phyloP scores from a whole-genome alignment of 2,113 vertebrate genomes.

The Tinamus guttatus region DNA sequence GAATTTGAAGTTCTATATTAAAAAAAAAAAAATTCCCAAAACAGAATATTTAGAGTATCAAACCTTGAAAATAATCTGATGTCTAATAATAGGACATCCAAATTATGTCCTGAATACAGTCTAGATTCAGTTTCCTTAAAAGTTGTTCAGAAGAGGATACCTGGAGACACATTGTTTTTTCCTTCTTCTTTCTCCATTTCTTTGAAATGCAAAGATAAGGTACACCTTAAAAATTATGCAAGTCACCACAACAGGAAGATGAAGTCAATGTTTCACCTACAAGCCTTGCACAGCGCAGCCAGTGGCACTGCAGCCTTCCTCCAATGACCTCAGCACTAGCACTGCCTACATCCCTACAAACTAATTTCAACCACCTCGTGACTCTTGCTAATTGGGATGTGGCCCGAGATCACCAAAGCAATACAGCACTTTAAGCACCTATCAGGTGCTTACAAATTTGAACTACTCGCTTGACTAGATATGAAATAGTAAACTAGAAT shows the following conservation, averaged over 20 bases:
- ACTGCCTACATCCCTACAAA: background rate
- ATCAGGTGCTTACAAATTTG: background rate
- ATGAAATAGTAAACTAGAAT: background rate
- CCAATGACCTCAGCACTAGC: background rate
- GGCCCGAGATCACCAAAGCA: background rate
- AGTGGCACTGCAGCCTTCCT: background rate
- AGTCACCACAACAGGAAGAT: background rate
- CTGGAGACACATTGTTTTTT: background rate
- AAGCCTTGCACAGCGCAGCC: fast-evolving
- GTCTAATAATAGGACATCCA: background rate
- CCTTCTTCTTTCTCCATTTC: background rate
- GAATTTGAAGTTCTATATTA: background rate
- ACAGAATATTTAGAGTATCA: background rate
- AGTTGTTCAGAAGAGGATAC: background rate
- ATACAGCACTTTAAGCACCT: background rate
- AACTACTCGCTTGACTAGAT: background rate
- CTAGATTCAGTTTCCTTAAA: background rate
- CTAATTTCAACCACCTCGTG: fast-evolving
- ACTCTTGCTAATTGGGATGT: fast-evolving
- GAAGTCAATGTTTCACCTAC: background rate
- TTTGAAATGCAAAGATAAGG: background rate
- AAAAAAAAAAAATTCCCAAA: background rate
- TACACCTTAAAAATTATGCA: background rate
- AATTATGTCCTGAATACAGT: background rate
- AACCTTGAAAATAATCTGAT: background rate